A percentile compares a stretch with the other conserved stretches of the same genome.
These are phyloP conservation scores for Phalacrocorax aristotelis DNA, from an alignment of 2,113 vertebrate genomes.

Conservation along the genomic window DNA sequence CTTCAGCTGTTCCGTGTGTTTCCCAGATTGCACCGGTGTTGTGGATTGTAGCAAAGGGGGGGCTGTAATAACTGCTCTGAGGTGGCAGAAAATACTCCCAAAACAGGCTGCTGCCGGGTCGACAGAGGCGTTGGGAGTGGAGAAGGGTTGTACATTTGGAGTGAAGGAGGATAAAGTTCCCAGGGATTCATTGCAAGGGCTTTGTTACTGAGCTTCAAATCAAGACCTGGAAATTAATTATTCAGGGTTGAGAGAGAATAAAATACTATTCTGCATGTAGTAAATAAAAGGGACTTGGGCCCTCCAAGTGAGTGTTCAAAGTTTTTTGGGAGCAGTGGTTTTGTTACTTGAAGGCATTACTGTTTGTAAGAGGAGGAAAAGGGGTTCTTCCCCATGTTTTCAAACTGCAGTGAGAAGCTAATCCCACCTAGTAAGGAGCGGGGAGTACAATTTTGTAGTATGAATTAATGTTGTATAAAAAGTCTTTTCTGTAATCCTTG, in stretches of 20 bases:
- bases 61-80: too few relatives aligned
- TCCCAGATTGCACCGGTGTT: rapidly evolving
- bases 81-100: rapidly evolving
- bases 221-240: not conserved
- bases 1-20: rapidly evolving
- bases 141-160: not conserved
- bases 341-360: not conserved
- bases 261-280: not conserved
- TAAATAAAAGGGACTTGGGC: not conserved
- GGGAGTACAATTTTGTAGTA: not conserved
- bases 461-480: not conserved
- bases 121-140: rapidly evolving
- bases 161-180: not conserved
- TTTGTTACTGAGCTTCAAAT: not conserved
- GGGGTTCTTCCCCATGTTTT: rapidly evolving
- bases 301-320: too few relatives aligned
- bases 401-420: not conserved
- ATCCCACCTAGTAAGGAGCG: not conserved
- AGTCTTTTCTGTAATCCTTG: not conserved
- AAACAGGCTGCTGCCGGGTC: rapidly evolving
- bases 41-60: too few relatives aligned
- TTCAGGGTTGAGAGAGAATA: not conserved
- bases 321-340: not conserved
- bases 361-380: not conserved
- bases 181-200: not conserved